These are phyloP conservation scores for Siniperca scherzeri DNA, from an alignment of 2,797 vertebrate genomes.

Conservation along the genomic window DNA sequence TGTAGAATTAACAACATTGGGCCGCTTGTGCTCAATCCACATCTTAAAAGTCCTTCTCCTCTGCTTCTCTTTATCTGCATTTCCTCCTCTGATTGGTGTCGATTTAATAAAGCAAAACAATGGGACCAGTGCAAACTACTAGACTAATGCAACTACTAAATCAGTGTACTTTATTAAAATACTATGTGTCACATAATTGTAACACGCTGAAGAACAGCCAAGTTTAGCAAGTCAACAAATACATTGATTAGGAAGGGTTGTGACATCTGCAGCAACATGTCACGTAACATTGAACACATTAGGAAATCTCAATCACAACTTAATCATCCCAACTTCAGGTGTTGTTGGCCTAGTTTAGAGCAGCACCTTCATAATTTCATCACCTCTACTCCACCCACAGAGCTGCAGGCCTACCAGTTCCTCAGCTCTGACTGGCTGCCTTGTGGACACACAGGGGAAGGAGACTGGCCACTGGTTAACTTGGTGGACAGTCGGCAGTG, in stretches of 20 bases:
- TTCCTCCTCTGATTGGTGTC: background rate
- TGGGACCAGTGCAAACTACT: too few relatives aligned
- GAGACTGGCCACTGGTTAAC: slow-evolving; percentile 76
- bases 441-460: background rate
- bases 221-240: background rate
- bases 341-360: background rate
- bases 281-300: background rate
- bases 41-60: background rate
- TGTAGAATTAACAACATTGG: background rate
- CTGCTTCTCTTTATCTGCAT: background rate
- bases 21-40: background rate
- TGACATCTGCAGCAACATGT: background rate
- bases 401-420: slow-evolving; percentile 24
- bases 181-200: too few relatives aligned
- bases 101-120: background rate
- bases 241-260: background rate
- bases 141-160: too few relatives aligned
- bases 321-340: slow-evolving; percentile 4
- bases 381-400: background rate
- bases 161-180: too few relatives aligned
- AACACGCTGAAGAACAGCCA: background rate
- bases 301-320: background rate
- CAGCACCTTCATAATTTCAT: slow-evolving; percentile 1
- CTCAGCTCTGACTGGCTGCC: slow-evolving; percentile 55
- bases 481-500: background rate